Base-by-base conservation (phyloP, 2,113 vertebrate species). In the Climacteris rufus region DNA sequence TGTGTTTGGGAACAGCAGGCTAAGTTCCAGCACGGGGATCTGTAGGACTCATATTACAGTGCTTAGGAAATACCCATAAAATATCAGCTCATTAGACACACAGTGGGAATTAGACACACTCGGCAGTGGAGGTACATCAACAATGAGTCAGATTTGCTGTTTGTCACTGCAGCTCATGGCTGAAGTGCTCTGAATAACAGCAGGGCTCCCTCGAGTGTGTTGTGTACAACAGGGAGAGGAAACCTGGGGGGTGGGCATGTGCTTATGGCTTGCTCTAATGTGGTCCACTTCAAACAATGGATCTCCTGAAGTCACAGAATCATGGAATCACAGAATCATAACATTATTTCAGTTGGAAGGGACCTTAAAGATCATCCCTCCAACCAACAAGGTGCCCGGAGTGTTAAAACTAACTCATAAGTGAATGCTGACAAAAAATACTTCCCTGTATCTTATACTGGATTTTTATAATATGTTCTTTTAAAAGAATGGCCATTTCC, bases 61-160 rank as follows among this genome's bases (percentile, higher is more conserved):
- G 25, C 65, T 93, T 45, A 93, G 93, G 94, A 92, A 95, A 96
- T 87, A 75, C 91, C 89, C 89, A 69, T 82, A 89, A 96, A 95
- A 72, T 42, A 87, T 80, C 87, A 89, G 74, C 60, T 89, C 83
- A 63, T 90, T 86, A 94, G 92, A 76, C 37, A 60, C 30, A 30
- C 61, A 2, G 56, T 84, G 65, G 64, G 66, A 84, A 69, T 90
- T 68, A 93, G 92, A 63, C 47, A 61, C 37, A n/a, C 79, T 83
- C 1, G 0, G 40, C 81, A 59, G 15, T 65, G 80, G 85, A 92
- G 90, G 89, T 53, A 63, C 71, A 70, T 75, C 89, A 89, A 35
- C 88, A 92, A 50, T 96, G 96, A 94, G 79, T 95, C 95, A 96
- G 79, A 93, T 84, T 54, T 93, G 91, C 92, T 95, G 92, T 94